Evolutionary conservation across 1,140 invertebrate species (phyloP).

Genomic region (Cydia splendana): DNA sequence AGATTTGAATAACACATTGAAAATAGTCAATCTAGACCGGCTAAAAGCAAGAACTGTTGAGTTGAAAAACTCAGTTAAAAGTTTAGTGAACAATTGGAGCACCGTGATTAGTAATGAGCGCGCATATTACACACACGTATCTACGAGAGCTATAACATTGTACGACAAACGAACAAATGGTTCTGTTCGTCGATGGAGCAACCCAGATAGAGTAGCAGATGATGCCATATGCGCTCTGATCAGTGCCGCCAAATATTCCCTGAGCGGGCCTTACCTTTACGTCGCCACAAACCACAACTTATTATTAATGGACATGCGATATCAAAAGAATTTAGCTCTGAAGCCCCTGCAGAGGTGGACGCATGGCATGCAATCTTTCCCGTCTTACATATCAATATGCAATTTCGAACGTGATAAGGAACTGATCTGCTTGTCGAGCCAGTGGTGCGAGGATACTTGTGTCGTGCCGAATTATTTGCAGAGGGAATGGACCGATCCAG

Average conservation of each 20-base stretch:
- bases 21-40: slow-evolving; percentile 66
- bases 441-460: slow-evolving; percentile 72
- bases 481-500: slow-evolving; percentile 41
- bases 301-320: slow-evolving; percentile 63
- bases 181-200: slow-evolving; percentile 48
- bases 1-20: slow-evolving; percentile 56
- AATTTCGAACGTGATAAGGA: slow-evolving; percentile 59
- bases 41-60: slow-evolving; percentile 56
- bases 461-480: slow-evolving; percentile 57
- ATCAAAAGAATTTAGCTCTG: slow-evolving; percentile 42
- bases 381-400: slow-evolving; percentile 57
- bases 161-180: slow-evolving; percentile 66
- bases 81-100: slow-evolving; percentile 64
- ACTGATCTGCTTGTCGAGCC: slow-evolving; percentile 61
- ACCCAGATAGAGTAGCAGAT: slow-evolving; percentile 54
- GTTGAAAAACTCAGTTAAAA: slow-evolving; percentile 45
- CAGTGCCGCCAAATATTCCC: slow-evolving; percentile 51
- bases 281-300: slow-evolving; percentile 66
- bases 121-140: slow-evolving; percentile 54
- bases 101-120: slow-evolving; percentile 55
- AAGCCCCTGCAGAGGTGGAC: slow-evolving; percentile 63
- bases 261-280: slow-evolving; percentile 51
- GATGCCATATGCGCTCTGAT: slow-evolving; percentile 61
- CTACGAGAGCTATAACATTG: slow-evolving; percentile 50
- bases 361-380: slow-evolving; percentile 63